These are phyloP conservation scores for Epizoanthus stellaris DNA, from an alignment of 92 coral and sea anemone genomes.

Conservation along the genomic window DNA sequence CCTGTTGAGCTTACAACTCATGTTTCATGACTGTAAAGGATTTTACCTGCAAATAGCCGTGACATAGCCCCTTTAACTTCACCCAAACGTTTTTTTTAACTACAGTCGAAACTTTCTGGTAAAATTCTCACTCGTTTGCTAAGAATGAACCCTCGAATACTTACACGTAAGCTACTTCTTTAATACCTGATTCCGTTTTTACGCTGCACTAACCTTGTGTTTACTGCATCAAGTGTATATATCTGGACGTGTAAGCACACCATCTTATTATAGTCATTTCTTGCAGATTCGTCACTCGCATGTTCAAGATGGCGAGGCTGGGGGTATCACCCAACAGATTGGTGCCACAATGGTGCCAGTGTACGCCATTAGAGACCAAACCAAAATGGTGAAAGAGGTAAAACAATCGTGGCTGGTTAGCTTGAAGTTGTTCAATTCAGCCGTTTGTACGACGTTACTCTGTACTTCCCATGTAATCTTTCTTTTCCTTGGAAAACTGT, in stretches of 20 bases:
- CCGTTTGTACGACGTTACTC: background rate
- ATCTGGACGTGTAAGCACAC: background rate
- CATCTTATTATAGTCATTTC: background rate
- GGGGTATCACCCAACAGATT: slow-evolving; percentile 98
- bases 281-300: slow-evolving; percentile 92
- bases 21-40: too few relatives aligned
- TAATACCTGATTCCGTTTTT: too few relatives aligned
- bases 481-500: too few relatives aligned
- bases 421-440: background rate
- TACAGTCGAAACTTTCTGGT: too few relatives aligned
- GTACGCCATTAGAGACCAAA: slow-evolving; percentile 88
- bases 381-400: slow-evolving; percentile 97
- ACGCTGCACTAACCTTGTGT: background rate
- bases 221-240: background rate
- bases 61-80: too few relatives aligned
- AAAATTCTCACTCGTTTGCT: too few relatives aligned
- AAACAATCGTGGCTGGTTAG: background rate
- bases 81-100: too few relatives aligned
- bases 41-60: too few relatives aligned
- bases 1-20: too few relatives aligned
- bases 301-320: slow-evolving; percentile 99
- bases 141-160: too few relatives aligned
- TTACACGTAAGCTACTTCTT: too few relatives aligned
- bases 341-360: slow-evolving; percentile 98
- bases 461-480: background rate